Evolutionary conservation across 2,113 vertebrate genomes (phyloP).

Genomic region (Aramus guarauna): DNA sequence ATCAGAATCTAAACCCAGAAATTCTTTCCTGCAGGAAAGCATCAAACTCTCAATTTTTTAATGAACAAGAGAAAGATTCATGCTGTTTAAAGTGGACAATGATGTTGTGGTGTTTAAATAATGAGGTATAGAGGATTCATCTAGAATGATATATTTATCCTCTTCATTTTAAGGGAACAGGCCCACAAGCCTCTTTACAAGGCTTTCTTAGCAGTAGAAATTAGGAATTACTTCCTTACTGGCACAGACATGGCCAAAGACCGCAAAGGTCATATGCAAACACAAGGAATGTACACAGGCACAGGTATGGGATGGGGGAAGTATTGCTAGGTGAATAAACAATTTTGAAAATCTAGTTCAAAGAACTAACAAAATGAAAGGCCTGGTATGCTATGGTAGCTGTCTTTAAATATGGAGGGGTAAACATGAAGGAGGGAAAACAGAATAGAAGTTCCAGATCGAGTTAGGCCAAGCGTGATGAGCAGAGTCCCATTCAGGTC

Average conservation of each 20-base stretch:
- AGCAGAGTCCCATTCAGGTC: not conserved
- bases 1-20: not conserved
- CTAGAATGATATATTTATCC: not conserved
- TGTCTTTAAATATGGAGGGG: not conserved
- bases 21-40: not conserved
- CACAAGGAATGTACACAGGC: not conserved
- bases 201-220: not conserved
- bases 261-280: not conserved
- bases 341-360: not conserved
- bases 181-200: not conserved
- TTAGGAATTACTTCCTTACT: not conserved
- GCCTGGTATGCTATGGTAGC: not conserved
- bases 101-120: rapidly evolving
- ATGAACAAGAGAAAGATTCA: not conserved
- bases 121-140: not conserved
- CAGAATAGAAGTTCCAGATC: not conserved
- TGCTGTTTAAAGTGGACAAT: not conserved
- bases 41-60: not conserved
- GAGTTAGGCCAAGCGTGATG: not conserved
- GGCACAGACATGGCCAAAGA: not conserved
- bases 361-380: not conserved
- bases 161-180: not conserved
- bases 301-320: not conserved
- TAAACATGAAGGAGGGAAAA: not conserved
- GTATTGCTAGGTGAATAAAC: not conserved